Percentiles rank a stretch among this genome's conserved stretches.
These are phyloP conservation scores for Limnephilus marmoratus DNA, from an alignment of 2,888 invertebrate species.

Conservation along the genomic window DNA sequence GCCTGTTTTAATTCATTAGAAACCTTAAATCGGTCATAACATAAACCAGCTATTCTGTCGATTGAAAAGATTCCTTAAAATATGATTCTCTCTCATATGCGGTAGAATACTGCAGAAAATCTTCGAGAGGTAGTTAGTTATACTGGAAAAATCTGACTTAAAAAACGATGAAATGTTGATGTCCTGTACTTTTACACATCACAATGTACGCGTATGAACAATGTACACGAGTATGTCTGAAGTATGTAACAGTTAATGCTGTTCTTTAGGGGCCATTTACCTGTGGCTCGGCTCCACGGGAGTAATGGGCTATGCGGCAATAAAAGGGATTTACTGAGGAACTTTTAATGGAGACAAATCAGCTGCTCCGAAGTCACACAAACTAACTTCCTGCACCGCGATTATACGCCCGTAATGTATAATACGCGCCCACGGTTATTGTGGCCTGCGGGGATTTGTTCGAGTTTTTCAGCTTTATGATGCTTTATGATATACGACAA, in stretches of 20 bases:
- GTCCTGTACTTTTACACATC: background rate
- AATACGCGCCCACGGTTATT: background rate
- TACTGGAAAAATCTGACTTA: too few relatives aligned
- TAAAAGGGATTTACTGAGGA: constrained; percentile 45
- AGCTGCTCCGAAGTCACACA: constrained; percentile 29
- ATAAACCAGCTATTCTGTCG: too few relatives aligned
- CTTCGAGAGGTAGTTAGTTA: too few relatives aligned
- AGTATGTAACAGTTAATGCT: constrained; percentile 35
- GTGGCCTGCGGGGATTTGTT: background rate
- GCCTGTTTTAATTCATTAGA: too few relatives aligned
- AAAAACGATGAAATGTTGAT: background rate
- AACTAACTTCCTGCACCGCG: constrained; percentile 7
- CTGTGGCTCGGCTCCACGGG: constrained; percentile 23
- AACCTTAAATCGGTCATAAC: too few relatives aligned
- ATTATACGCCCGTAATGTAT: constrained; percentile 3
- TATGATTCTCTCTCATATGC: too few relatives aligned
- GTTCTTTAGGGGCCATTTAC: constrained; percentile 48
- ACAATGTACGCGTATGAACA: background rate
- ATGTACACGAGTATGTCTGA: constrained; percentile 3
- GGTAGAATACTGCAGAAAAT: too few relatives aligned
- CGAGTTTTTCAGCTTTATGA: background rate
- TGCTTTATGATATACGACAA: background rate
- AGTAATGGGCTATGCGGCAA: constrained; percentile 37
- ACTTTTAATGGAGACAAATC: constrained; percentile 53
- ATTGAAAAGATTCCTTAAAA: too few relatives aligned